phyloP scores from a whole-genome alignment of 2,888 invertebrate species.

The Aphodius granarius region DNA sequence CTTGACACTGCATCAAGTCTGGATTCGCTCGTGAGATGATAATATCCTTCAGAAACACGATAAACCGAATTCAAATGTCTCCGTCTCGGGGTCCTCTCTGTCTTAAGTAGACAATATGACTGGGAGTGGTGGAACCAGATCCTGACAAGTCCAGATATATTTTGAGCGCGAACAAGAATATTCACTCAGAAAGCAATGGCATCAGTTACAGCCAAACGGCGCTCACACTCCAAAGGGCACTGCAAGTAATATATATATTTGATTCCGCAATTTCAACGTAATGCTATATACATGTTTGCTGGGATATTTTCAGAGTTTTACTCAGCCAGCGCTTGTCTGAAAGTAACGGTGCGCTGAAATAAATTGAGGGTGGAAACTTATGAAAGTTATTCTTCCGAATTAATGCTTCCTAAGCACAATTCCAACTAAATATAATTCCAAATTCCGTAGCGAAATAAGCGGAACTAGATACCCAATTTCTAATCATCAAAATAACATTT shows the following conservation, averaged over 20 bases:
- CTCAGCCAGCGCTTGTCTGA: neutral
- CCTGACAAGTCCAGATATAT: conserved; percentile 12
- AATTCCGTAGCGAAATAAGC: no score
- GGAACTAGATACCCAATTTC: no score
- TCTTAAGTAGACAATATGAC: neutral
- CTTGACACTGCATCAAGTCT: neutral
- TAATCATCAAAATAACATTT: no score
- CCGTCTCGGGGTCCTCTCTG: neutral
- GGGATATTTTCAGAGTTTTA: neutral
- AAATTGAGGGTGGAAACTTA: neutral
- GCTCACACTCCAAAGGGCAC: neutral
- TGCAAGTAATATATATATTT: neutral
- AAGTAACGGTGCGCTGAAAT: neutral
- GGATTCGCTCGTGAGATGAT: neutral
- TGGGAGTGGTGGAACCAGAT: neutral
- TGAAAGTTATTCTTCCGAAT: no score
- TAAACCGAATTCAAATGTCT: neutral
- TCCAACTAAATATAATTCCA: no score
- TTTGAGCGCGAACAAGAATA: conserved; percentile 7
- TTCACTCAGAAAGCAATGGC: conserved; percentile 6
- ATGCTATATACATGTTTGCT: neutral
- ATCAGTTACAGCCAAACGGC: neutral
- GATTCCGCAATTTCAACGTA: neutral
- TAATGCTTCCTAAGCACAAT: no score
- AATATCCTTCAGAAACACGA: neutral